These are phyloP conservation scores for Sebastes matsubarae DNA, from an alignment of 2,797 vertebrate genomes.

Conservation along the genomic window DNA sequence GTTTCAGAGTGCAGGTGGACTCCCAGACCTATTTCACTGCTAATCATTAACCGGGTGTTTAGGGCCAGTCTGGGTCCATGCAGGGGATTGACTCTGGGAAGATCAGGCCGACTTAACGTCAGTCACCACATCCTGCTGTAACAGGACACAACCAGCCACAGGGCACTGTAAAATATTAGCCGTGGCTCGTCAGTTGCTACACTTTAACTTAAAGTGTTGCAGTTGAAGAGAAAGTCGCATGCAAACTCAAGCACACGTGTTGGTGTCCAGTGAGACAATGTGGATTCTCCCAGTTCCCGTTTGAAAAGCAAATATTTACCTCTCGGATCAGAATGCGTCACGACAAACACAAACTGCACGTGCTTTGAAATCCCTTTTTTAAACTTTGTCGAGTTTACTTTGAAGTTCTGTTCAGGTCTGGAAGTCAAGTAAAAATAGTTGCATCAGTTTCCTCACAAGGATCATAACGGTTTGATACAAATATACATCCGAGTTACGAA, in stretches of 20 bases:
- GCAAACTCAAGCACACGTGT: background rate
- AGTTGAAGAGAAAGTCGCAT: conserved; percentile 12
- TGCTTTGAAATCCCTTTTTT: background rate
- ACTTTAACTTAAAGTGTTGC: background rate
- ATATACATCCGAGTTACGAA: background rate
- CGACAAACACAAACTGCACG: background rate
- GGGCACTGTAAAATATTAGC: conserved; percentile 62
- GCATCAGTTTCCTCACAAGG: background rate
- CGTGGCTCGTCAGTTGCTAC: background rate
- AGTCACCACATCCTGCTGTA: conserved; percentile 49
- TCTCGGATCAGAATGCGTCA: background rate
- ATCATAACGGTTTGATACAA: conserved; percentile 2
- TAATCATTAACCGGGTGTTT: conserved; percentile 53
- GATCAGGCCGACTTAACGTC: conserved; percentile 56
- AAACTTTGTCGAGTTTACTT: background rate
- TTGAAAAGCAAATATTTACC: background rate
- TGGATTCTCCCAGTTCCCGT: background rate
- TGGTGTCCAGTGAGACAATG: background rate
- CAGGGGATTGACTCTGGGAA: conserved; percentile 37
- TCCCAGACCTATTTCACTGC: conserved; percentile 1
- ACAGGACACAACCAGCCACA: conserved; percentile 38
- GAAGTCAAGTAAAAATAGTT: conserved; percentile 17
- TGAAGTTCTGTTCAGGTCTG: background rate
- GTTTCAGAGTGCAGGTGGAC: background rate
- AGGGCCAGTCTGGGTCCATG: conserved; percentile 23